Evolutionary conservation across 2,888 invertebrate genomes (phyloP).

Genomic region (Deroplatys truncata): DNA sequence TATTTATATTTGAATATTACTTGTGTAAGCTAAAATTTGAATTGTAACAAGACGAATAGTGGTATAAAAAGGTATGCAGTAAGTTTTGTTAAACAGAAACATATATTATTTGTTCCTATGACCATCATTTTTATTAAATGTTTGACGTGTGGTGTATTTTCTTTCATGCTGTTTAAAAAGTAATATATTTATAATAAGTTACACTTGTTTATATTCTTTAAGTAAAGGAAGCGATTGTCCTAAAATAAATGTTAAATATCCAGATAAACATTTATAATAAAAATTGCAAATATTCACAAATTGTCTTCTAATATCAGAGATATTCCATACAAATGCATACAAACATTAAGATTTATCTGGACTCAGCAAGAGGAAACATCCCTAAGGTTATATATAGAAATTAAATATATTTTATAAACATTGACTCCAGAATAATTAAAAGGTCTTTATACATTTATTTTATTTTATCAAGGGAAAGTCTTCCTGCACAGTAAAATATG

Average conservation of each 20-base stretch:
- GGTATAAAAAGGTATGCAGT: background rate
- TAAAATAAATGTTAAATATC: background rate
- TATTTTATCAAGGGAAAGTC: background rate
- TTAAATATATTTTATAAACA: background rate
- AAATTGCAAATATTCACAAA: background rate
- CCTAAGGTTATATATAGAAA: background rate
- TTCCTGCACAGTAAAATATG: background rate
- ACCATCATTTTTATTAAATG: background rate
- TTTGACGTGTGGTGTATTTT: background rate
- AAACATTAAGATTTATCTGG: background rate
- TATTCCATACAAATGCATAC: background rate
- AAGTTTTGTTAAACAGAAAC: background rate
- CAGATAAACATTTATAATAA: background rate
- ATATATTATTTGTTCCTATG: background rate
- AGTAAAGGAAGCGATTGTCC: background rate
- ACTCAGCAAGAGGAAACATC: background rate
- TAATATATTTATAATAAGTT: background rate
- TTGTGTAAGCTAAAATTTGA: background rate
- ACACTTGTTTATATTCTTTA: background rate
- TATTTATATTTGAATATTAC: too few relatives aligned
- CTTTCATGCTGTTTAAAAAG: too few relatives aligned
- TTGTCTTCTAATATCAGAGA: background rate
- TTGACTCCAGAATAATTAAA: background rate
- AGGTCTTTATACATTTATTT: background rate
- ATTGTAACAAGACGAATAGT: background rate